Percentiles rank a stretch among this genome's conserved stretches.
These are phyloP conservation scores for Erythrocercus mccallii DNA, from an alignment of 2,113 vertebrate genomes.

Conservation along the genomic window DNA sequence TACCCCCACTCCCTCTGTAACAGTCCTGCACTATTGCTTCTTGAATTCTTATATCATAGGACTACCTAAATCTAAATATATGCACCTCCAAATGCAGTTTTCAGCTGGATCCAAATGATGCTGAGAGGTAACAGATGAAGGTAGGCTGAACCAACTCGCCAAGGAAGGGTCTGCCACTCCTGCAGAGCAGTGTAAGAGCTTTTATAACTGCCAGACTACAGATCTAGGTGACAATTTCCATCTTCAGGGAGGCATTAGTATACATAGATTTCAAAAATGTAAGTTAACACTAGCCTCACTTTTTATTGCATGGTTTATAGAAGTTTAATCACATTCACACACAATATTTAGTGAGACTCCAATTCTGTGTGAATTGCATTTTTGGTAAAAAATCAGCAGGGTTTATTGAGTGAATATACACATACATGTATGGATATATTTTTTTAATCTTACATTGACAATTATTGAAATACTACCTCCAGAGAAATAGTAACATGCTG, in stretches of 20 bases:
- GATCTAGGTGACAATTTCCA: neutral
- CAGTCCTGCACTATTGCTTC: neutral
- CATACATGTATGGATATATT: neutral
- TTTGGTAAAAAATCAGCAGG: neutral
- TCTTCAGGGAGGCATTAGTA: neutral
- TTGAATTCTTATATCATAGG: neutral
- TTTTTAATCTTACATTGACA: neutral
- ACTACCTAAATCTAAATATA: neutral
- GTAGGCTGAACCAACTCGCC: neutral
- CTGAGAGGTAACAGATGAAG: neutral
- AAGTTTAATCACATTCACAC: neutral
- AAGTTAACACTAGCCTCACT: neutral
- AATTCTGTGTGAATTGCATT: neutral
- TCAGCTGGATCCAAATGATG: neutral
- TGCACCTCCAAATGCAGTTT: neutral
- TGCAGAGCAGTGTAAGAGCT: neutral
- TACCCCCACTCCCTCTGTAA: neutral
- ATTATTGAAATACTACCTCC: neutral
- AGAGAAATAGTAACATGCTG: neutral
- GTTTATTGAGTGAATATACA: neutral
- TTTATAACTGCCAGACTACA: neutral
- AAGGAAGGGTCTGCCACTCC: neutral
- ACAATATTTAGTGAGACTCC: neutral
- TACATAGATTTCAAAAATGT: neutral
- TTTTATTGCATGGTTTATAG: neutral